Base-by-base conservation (phyloP, 2,797 vertebrate species). In the Streptopelia turtur region DNA sequence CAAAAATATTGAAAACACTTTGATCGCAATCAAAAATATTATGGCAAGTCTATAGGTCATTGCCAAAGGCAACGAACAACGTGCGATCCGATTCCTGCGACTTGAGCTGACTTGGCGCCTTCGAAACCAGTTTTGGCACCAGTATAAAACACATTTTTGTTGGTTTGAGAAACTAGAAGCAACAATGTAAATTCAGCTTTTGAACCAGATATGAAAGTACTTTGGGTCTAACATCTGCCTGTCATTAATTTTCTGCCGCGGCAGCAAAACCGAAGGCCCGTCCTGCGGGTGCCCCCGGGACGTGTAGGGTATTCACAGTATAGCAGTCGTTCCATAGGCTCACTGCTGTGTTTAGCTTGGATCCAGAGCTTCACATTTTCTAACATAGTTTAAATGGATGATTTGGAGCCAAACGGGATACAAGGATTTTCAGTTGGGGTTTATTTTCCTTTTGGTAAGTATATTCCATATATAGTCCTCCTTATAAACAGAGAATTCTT, bases 381-480 rank as follows among this genome's bases (percentile, higher is more conserved):
- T 31, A 6, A 72, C 47, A 11, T 3, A 33, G 41, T 76, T 91
- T 57, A 24, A 53, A 90, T 86, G 33, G 20, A 56, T 9, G 11
- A 53, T 57, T 37, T 37, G 35, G 47, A 93, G 91, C 68, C 79
- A 91, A 83, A 75, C 0, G 5, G 57, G 61, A 87, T 63, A 75
- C 28, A 63, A 86, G 57, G 69, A 68, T 68, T 86, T 94, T 85
- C 94, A 81, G 69, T 83, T 66, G 27, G 53, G 35, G 85, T 86
- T 96, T 95, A 61, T 94, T 96, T 95, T 93, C 57, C 75, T 87
- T 92, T 88, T 23, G 18, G 30, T 65, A 43, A 93, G 53, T 49
- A 78, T 55, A 87, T 83, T 68, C 89, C 94, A 88, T 92, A 91
- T 85, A 94, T 66, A 93, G 89, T 24, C 59, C 57, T 89, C 21